A percentile compares a stretch with the other conserved stretches of the same genome.
phyloP scores from a whole-genome alignment of 2,888 invertebrate genomes.

The Cryptocephalus primarius region DNA sequence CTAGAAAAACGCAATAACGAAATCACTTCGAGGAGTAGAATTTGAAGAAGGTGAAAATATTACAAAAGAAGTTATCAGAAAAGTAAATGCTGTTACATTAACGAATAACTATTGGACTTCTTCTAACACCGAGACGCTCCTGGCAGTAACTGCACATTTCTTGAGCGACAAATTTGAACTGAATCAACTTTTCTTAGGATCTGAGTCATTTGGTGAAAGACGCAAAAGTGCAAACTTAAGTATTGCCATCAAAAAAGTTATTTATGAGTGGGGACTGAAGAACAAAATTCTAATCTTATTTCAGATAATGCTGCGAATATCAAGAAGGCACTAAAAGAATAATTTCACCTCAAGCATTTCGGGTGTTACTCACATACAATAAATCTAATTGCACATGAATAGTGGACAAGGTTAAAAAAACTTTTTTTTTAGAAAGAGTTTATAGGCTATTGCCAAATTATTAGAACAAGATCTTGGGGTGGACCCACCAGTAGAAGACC shows the following conservation, averaged over 20 bases:
- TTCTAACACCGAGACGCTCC: slow-evolving; percentile 3
- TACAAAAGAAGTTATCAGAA: not conserved
- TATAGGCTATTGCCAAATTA: slow-evolving; percentile 18
- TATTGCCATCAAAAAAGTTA: not conserved
- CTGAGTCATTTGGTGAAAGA: not conserved
- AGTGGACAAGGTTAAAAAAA: slow-evolving; percentile 14
- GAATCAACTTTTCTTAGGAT: slow-evolving; percentile 2
- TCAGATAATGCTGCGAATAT: too few species aligned
- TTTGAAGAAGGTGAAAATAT: too few species aligned
- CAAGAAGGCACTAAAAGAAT: not conserved
- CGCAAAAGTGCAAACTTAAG: not conserved
- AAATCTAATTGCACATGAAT: slow-evolving; percentile 5
- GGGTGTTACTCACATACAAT: slow-evolving; percentile 7
- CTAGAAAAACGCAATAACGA: too few species aligned
- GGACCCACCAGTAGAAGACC: too few species aligned
- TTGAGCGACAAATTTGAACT: slow-evolving; percentile 5
- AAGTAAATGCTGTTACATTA: not conserved
- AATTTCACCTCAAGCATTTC: not conserved
- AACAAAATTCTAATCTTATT: too few species aligned
- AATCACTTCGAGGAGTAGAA: too few species aligned
- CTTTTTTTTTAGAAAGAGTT: slow-evolving; percentile 18
- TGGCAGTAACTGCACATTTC: slow-evolving; percentile 9
- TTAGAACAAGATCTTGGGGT: slow-evolving; percentile 24
- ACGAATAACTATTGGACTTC: slow-evolving; percentile 12
- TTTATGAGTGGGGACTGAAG: too few species aligned